A percentile compares a stretch with the other conserved stretches of the same genome.
Evolutionary conservation across 2,113 vertebrate species (phyloP).

Genomic region (Camelus bactrianus): DNA sequence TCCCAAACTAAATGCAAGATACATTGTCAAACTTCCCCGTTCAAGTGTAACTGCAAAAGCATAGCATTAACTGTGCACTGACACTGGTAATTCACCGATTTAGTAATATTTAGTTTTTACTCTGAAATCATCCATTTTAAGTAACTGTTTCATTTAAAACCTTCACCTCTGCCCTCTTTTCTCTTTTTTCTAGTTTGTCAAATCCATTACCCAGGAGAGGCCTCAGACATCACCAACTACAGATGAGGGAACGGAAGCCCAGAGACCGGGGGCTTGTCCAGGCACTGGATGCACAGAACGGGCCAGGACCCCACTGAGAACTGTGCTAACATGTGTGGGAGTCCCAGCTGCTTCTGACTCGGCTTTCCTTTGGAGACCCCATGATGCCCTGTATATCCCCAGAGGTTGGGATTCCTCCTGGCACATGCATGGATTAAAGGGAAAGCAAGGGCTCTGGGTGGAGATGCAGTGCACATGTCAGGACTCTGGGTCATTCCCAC

Average conservation of each 20-base stretch:
- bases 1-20: background rate
- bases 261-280: background rate
- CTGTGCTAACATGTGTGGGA: rapidly evolving
- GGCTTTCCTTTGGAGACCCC: background rate
- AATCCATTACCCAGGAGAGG: background rate
- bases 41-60: background rate
- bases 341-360: background rate
- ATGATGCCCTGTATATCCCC: background rate
- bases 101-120: background rate
- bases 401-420: rapidly evolving
- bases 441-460: background rate
- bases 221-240: background rate
- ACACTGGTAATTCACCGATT: background rate
- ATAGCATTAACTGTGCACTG: background rate
- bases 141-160: background rate
- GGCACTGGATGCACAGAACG: background rate
- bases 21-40: background rate
- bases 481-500: background rate
- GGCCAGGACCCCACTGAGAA: too few relatives aligned
- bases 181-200: background rate
- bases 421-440: background rate
- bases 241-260: background rate
- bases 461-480: background rate
- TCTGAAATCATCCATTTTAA: background rate
- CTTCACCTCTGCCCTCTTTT: background rate